phyloP scores from a whole-genome alignment of 2,888 invertebrate species.

The Apoderus coryli region DNA sequence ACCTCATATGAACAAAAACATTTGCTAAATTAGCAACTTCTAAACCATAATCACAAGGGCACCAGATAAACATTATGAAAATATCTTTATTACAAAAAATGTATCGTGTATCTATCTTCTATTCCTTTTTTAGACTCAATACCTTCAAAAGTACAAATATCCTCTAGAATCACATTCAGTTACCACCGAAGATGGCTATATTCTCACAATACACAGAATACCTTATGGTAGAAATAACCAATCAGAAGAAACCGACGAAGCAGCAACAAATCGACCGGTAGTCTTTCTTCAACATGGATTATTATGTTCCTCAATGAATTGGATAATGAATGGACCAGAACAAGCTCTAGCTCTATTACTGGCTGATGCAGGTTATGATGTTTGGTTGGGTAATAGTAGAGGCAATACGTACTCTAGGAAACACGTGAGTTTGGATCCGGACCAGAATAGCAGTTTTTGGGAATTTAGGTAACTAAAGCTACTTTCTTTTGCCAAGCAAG shows the following conservation, averaged over 20 bases:
- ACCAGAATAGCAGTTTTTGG: conserved; percentile 27
- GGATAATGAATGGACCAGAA: conserved; percentile 16
- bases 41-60: too few species aligned
- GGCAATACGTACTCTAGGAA: conserved; percentile 38
- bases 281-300: conserved; percentile 7
- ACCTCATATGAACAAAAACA: too few species aligned
- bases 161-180: conserved; percentile 28
- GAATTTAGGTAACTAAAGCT: conserved; percentile 32
- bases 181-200: conserved; percentile 38
- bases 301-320: conserved; percentile 2
- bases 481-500: too few species aligned
- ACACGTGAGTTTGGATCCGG: conserved; percentile 28
- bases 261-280: not conserved
- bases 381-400: conserved; percentile 32
- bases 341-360: conserved; percentile 16
- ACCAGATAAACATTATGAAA: too few species aligned
- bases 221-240: conserved; percentile 17
- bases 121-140: conserved; percentile 23
- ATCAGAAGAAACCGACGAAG: not conserved
- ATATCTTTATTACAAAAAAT: too few species aligned
- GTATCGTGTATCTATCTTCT: not conserved
- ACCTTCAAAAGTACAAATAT: conserved; percentile 29
- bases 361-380: conserved; percentile 18
- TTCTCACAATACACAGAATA: conserved; percentile 31
- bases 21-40: too few species aligned